Base-by-base conservation (phyloP, 2,888 invertebrate genomes). In the Blastobasis lacticolella region DNA sequence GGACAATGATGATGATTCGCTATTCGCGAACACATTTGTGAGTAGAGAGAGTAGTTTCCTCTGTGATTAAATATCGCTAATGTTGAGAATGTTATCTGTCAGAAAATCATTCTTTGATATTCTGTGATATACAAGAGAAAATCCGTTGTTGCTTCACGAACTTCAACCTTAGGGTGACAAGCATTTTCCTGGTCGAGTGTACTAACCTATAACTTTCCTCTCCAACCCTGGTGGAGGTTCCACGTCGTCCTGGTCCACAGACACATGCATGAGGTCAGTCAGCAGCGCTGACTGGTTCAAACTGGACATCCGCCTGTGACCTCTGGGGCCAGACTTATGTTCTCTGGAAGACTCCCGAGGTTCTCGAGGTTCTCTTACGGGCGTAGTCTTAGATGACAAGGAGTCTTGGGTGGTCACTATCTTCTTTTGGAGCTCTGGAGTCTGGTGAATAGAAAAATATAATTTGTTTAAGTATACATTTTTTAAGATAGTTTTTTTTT, bases 251-350 rank as follows among this genome's bases (percentile, higher is more conserved):
- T 75, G 74, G 48, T 79, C 81, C 0, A 79, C 70, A 0, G 80
- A 64, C 6, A 78, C 78, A 42, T 80, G 81, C 81, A 82, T 81
- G 10, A 85, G 60, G 49, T 86, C 86, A 0, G 81, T 72, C 10
- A 85, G 71, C 37, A 85, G 53, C 0, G 80, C 78, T 0, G 69
- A 78, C 50, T 80, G 80, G 37, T 75, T 69, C 37, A 82, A 69
- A 58, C 84, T 83, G 52, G 84, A 83, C 78, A 79, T 81, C 6
- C 86, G 63, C 7, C 87, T 61, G 63, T 86, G 82, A 0, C 78
- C 72, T 8, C 76, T 63, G 4, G 68, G 52, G 0, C 64, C 60
- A 1, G 73, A 49, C 53, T 75, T 75, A 43, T 66, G 69, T 4
- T 81, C 78, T 37, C 81, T 64, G 0, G 78, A 76, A 23, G 23